Conservation (phyloP, 2,888 invertebrate genomes). For the Clostera curtula region DNA sequence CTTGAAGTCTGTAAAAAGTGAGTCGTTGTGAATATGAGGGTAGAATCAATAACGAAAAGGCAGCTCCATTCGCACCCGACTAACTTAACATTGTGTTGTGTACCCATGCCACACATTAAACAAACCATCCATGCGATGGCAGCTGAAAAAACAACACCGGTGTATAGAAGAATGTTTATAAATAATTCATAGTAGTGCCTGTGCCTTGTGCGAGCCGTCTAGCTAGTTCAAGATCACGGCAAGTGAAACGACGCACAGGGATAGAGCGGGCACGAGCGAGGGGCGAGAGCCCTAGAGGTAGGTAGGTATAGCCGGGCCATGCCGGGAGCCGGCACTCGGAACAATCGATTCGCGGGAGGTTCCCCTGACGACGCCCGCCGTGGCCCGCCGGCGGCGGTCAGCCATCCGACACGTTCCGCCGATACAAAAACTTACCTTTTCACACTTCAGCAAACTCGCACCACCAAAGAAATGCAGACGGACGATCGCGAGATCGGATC, state of each 20-base stretch:
- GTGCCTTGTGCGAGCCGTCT: conserved; percentile 25
- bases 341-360: conserved; percentile 64
- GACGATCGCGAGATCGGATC: conserved; percentile 58
- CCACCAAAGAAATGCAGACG: conserved; percentile 59
- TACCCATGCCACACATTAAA: conserved; percentile 4
- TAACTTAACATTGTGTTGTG: background rate
- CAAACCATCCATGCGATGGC: conserved; percentile 15
- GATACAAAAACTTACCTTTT: conserved; percentile 65
- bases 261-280: conserved; percentile 39
- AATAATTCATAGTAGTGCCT: conserved; percentile 43
- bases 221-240: conserved; percentile 47
- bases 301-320: conserved; percentile 19
- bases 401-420: conserved; percentile 34
- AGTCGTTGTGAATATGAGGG: conserved; percentile 9
- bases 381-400: conserved; percentile 30
- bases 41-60: conserved; percentile 10
- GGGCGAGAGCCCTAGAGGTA: conserved; percentile 34
- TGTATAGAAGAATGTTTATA: conserved; percentile 32
- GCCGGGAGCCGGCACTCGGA: conserved; percentile 34
- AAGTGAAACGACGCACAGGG: conserved; percentile 42
- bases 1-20: no score
- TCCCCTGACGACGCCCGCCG: conserved; percentile 47
- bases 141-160: conserved; percentile 25
- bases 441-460: conserved; percentile 58
- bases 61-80: conserved; percentile 1